A percentile compares a stretch with the other conserved stretches of the same genome.
These are phyloP conservation scores for Brachyalestes nurse DNA, from an alignment of 2,797 vertebrate genomes.

Conservation along the genomic window DNA sequence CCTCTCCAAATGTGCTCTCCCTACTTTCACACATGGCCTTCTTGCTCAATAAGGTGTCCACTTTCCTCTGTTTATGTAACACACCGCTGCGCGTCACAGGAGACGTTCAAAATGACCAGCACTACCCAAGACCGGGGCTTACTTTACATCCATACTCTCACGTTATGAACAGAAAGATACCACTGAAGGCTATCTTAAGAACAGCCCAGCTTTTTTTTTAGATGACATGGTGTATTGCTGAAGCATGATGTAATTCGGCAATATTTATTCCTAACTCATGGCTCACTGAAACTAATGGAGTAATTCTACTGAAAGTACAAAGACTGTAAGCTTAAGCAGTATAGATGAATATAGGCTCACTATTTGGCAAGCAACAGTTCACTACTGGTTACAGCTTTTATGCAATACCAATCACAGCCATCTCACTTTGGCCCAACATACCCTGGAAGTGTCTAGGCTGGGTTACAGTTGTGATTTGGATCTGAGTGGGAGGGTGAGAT, in stretches of 20 bases:
- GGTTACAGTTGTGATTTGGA: too few species aligned
- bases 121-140: neutral
- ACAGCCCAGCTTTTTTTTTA: neutral
- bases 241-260: neutral
- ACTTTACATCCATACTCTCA: neutral
- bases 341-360: too few species aligned
- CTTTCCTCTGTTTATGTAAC: constrained; percentile 67
- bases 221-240: neutral
- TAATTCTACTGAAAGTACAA: too few species aligned
- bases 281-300: neutral
- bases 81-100: constrained; percentile 55
- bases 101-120: constrained; percentile 44
- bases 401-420: too few species aligned
- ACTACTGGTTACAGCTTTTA: too few species aligned
- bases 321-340: too few species aligned
- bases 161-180: neutral
- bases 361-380: too few species aligned
- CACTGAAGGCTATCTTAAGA: neutral
- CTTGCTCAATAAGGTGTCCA: constrained; percentile 64
- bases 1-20: constrained; percentile 55
- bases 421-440: too few species aligned
- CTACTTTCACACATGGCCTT: constrained; percentile 66
- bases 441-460: too few species aligned
- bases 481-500: too few species aligned
- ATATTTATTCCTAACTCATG: neutral